A percentile compares a stretch with the other conserved stretches of the same genome.
phyloP scores from a whole-genome alignment of 1,140 invertebrate genomes.

The Fopius arisanus region DNA sequence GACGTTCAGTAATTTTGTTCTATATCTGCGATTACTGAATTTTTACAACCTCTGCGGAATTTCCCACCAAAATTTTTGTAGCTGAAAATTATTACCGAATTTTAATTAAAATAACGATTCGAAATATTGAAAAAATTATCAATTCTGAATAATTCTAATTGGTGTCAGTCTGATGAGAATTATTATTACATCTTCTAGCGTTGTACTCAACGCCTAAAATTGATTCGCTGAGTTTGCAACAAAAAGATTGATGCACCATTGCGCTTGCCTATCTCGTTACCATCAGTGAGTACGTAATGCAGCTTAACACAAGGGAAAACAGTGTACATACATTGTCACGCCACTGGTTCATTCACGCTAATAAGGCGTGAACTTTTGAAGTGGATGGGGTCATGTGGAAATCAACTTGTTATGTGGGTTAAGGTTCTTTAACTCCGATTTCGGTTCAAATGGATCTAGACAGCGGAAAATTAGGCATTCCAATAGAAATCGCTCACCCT shows the following conservation, averaged over 20 bases:
- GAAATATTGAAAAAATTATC: too few relatives aligned
- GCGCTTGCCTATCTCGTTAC: neutral
- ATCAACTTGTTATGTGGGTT: constrained; percentile 33
- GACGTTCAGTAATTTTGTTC: too few relatives aligned
- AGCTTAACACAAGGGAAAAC: neutral
- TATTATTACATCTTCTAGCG: too few relatives aligned
- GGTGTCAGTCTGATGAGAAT: too few relatives aligned
- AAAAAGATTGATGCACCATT: neutral
- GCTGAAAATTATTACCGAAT: too few relatives aligned
- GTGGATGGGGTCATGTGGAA: constrained; percentile 2
- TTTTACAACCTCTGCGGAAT: too few relatives aligned
- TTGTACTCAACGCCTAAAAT: too few relatives aligned
- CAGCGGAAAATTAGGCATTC: neutral
- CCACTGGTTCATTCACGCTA: constrained; percentile 34
- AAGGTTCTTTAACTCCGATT: constrained; percentile 27
- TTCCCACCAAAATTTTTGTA: too few relatives aligned
- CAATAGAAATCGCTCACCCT: neutral
- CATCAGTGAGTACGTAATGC: neutral
- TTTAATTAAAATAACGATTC: too few relatives aligned
- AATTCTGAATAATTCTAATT: too few relatives aligned
- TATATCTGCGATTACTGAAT: too few relatives aligned
- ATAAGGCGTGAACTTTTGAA: constrained; percentile 33
- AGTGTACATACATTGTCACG: constrained; percentile 30
- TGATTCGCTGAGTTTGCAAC: too few relatives aligned
- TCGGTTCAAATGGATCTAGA: neutral